Evolutionary conservation across 2,888 invertebrate genomes (phyloP).

Genomic region (Apamea monoglypha): DNA sequence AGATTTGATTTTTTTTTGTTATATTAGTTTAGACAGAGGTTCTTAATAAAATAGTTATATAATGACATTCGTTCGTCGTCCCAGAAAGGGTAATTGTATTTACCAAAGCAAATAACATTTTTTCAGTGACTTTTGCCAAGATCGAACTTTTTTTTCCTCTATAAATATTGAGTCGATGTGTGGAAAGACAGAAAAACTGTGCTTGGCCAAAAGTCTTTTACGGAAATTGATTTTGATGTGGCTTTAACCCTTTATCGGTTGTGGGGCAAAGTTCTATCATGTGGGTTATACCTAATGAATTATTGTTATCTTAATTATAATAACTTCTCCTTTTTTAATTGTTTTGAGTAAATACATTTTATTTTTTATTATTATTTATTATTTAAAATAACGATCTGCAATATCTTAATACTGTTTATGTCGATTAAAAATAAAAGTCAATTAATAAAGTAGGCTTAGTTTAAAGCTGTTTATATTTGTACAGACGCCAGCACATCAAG

Average conservation of each 20-base stretch:
- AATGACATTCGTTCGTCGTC: constrained; percentile 12
- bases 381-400: background rate
- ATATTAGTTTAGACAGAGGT: background rate
- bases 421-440: background rate
- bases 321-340: no score
- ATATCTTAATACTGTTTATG: background rate
- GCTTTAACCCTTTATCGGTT: constrained; percentile 19
- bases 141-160: constrained; percentile 33
- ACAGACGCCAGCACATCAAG: no score
- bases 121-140: constrained; percentile 25
- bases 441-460: background rate
- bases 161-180: constrained; percentile 49
- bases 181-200: constrained; percentile 34
- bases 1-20: no score
- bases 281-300: background rate
- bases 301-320: background rate
- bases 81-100: constrained; percentile 46
- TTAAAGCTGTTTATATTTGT: background rate
- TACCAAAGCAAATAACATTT: constrained; percentile 51
- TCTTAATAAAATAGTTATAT: constrained; percentile 32
- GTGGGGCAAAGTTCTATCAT: constrained; percentile 20
- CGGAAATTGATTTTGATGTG: constrained; percentile 40
- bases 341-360: no score
- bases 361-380: no score
- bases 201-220: constrained; percentile 7